Evolutionary conservation across 2,888 invertebrate genomes (phyloP).

Genomic region (Eupithecia centaureata): DNA sequence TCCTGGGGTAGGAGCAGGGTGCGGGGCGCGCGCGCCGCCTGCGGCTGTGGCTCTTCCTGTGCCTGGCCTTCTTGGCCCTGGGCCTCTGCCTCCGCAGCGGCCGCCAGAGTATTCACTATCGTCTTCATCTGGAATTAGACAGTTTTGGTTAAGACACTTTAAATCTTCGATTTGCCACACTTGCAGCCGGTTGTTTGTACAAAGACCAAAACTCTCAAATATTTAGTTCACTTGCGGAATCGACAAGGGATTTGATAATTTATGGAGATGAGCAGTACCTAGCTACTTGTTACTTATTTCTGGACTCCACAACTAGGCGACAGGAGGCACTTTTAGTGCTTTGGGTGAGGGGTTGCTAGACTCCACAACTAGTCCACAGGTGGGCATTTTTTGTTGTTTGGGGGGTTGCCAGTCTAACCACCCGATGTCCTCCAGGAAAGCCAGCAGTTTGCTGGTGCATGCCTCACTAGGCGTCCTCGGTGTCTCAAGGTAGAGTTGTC

Average conservation of each 20-base stretch:
- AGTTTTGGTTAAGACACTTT: background rate
- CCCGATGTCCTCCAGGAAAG: no score
- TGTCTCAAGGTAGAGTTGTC: no score
- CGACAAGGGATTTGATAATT: background rate
- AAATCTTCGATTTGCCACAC: background rate
- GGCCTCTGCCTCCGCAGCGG: conserved; percentile 69
- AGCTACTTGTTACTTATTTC: no score
- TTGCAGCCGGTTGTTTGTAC: background rate
- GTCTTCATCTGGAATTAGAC: conserved; percentile 68
- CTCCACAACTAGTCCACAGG: no score
- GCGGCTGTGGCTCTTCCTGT: conserved; percentile 63
- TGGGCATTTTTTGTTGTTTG: no score
- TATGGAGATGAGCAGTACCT: background rate
- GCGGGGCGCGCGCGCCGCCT: conserved; percentile 78
- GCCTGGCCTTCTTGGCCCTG: conserved; percentile 64
- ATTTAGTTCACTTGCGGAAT: background rate
- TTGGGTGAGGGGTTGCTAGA: no score
- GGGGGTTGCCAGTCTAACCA: no score
- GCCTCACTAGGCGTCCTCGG: no score
- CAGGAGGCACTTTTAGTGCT: no score
- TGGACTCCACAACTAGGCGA: no score
- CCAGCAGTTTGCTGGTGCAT: no score
- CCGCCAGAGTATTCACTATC: conserved; percentile 75
- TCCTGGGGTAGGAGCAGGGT: conserved; percentile 85
- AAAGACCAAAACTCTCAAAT: background rate